phyloP scores from a whole-genome alignment of 2,113 vertebrate species.

The Siphamia tubifer region DNA sequence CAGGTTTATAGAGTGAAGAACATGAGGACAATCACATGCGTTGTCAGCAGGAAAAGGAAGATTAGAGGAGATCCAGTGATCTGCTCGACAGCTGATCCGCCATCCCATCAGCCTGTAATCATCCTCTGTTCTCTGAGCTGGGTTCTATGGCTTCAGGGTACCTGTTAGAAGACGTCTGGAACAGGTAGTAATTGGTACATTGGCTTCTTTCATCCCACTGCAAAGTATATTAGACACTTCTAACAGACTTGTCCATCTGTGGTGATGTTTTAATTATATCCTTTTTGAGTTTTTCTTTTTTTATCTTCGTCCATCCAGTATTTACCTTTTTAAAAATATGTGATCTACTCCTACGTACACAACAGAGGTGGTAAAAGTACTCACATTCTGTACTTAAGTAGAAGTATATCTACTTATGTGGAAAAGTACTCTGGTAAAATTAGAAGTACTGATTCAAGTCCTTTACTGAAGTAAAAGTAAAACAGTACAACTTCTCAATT shows the following conservation, averaged over 20 bases:
- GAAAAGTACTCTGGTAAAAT: too few relatives aligned
- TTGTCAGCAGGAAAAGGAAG: constrained; percentile 18
- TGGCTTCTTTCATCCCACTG: constrained; percentile 17
- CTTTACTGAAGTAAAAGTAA: too few relatives aligned
- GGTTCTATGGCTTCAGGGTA: constrained; percentile 35
- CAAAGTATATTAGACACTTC: constrained; percentile 7
- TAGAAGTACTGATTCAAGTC: too few relatives aligned
- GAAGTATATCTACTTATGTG: too few relatives aligned
- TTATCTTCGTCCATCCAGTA: too few relatives aligned
- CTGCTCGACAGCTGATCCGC: constrained; percentile 28
- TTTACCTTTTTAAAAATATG: too few relatives aligned
- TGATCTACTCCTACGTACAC: neutral
- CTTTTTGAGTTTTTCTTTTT: neutral
- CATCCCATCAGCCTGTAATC: constrained; percentile 50
- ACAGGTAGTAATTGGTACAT: constrained; percentile 36
- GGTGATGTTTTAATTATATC: neutral
- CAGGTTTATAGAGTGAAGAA: neutral
- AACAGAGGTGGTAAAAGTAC: too few relatives aligned
- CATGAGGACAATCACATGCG: constrained; percentile 31
- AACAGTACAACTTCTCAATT: too few relatives aligned
- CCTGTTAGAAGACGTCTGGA: constrained; percentile 21
- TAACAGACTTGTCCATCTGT: neutral
- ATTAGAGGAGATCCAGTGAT: constrained; percentile 53
- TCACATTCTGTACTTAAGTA: too few relatives aligned
- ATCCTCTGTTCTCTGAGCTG: constrained; percentile 23